These are phyloP conservation scores for Chrysochloris asiatica DNA, from an alignment of 2,113 vertebrate genomes.

Conservation along the genomic window DNA sequence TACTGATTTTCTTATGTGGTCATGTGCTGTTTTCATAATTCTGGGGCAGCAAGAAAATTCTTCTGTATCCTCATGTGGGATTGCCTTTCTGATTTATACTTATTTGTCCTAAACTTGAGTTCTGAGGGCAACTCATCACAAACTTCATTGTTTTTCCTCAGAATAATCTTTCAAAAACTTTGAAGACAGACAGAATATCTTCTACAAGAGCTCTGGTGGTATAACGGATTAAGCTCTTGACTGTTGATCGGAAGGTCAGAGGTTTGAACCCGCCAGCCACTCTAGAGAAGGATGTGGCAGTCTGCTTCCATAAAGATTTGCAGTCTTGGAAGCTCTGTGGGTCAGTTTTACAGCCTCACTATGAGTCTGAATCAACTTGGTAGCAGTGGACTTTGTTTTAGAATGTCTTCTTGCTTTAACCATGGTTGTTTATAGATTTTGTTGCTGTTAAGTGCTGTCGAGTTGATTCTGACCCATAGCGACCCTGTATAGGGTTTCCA, in stretches of 20 bases:
- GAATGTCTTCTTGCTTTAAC: neutral
- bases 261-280: neutral
- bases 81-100: constrained; percentile 20
- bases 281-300: too few relatives aligned
- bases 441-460: too few relatives aligned
- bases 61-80: too few relatives aligned
- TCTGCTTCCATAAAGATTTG: neutral
- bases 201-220: neutral
- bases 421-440: neutral
- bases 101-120: neutral
- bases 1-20: neutral
- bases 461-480: too few relatives aligned
- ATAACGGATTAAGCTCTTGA: too few relatives aligned
- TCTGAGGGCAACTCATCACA: neutral
- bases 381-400: neutral
- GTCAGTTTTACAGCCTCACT: neutral
- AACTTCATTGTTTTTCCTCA: neutral
- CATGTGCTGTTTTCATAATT: too few relatives aligned
- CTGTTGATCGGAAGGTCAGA: neutral
- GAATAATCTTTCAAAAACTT: neutral
- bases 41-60: too few relatives aligned
- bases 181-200: neutral
- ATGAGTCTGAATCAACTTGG: neutral
- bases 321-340: neutral
- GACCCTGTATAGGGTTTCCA: too few relatives aligned